Evolutionary conservation across 2,797 vertebrate genomes (phyloP).

Genomic region (Sebastes vulpes): DNA sequence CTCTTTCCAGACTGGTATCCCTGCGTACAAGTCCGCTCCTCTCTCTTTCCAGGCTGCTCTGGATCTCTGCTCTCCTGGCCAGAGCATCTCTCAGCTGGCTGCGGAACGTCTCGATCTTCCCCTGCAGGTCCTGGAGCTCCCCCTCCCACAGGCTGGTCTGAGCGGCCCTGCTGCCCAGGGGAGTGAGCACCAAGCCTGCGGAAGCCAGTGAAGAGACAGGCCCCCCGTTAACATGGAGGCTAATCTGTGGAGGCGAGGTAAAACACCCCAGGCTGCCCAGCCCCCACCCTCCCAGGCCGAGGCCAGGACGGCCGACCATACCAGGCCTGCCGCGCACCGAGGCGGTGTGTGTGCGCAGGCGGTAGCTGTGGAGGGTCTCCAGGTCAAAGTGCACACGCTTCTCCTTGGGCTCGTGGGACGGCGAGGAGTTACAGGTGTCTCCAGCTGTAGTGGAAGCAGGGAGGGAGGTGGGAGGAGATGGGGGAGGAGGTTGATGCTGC

Average conservation of each 20-base stretch:
- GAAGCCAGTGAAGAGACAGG: slow-evolving; percentile 72
- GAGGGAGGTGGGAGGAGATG: slow-evolving; percentile 74
- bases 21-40: slow-evolving; percentile 66
- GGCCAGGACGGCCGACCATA: slow-evolving; percentile 74
- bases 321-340: slow-evolving; percentile 63
- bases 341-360: slow-evolving; percentile 79
- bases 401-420: slow-evolving; percentile 83
- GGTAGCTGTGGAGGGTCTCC: slow-evolving; percentile 86
- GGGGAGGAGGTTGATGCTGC: slow-evolving; percentile 58
- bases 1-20: slow-evolving; percentile 77
- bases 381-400: slow-evolving; percentile 88
- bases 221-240: slow-evolving; percentile 82
- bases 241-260: slow-evolving; percentile 59
- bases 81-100: slow-evolving; percentile 89
- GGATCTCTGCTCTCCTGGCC: slow-evolving; percentile 89
- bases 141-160: slow-evolving; percentile 84
- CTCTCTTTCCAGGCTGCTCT: slow-evolving; percentile 85
- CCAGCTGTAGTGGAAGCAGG: slow-evolving; percentile 76
- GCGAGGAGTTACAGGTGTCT: slow-evolving; percentile 68
- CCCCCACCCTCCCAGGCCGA: slow-evolving; percentile 80
- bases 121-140: slow-evolving; percentile 90
- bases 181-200: slow-evolving; percentile 81
- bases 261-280: slow-evolving; percentile 66
- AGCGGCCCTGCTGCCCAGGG: slow-evolving; percentile 67
- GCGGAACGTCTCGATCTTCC: slow-evolving; percentile 86